Evolutionary conservation across 2,113 vertebrate genomes (phyloP).

Genomic region (Crocuta crocuta): DNA sequence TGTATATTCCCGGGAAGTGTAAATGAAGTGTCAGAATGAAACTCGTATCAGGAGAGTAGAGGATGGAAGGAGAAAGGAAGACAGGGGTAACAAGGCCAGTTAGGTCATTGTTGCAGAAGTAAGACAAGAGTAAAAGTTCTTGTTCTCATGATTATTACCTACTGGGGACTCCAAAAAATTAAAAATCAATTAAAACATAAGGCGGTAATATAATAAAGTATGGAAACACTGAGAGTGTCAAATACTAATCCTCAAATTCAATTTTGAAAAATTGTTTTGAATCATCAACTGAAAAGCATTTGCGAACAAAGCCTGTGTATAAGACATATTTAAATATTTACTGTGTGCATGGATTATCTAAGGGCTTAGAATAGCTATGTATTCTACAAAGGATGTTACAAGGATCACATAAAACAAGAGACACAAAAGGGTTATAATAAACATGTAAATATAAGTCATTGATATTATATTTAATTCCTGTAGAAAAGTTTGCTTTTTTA

Average conservation of each 20-base stretch:
- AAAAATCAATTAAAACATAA: neutral
- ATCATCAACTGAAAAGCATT: neutral
- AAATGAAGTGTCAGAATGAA: neutral
- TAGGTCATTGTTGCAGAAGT: neutral
- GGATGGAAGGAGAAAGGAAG: no score
- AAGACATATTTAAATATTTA: constrained; percentile 60
- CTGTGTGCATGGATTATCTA: constrained; percentile 16
- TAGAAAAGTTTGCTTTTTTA: constrained; percentile 44
- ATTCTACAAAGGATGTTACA: constrained; percentile 36
- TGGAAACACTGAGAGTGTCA: neutral
- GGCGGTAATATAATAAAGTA: neutral
- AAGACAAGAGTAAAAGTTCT: neutral
- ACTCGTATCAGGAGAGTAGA: neutral
- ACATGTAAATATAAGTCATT: constrained; percentile 32
- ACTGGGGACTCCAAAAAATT: neutral
- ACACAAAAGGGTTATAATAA: constrained; percentile 56
- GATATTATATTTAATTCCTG: constrained; percentile 38
- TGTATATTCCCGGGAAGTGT: neutral
- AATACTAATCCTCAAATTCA: neutral
- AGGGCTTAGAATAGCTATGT: constrained; percentile 38
- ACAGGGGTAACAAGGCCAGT: neutral
- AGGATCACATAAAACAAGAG: constrained; percentile 60
- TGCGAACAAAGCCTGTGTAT: neutral
- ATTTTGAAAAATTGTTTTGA: neutral
- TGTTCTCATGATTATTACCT: neutral